Percentiles rank a stretch among this genome's conserved stretches.
These are phyloP conservation scores for Heterodera carotae DNA, from an alignment of 1,140 invertebrate genomes.

Conservation along the genomic window DNA sequence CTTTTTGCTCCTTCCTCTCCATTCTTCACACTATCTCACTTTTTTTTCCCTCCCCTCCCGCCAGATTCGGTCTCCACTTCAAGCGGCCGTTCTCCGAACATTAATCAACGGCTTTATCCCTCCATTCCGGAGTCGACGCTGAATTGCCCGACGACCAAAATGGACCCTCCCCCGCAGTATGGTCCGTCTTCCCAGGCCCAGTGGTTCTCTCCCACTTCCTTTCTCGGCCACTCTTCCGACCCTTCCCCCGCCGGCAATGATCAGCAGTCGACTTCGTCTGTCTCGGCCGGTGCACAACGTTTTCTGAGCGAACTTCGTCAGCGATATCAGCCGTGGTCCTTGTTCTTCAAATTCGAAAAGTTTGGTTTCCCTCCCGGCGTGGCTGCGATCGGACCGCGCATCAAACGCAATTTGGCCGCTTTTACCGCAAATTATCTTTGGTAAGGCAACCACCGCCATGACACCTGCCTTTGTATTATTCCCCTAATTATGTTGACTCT, in stretches of 20 bases:
- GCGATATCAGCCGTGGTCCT: slow-evolving; percentile 39
- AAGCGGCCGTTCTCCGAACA: background rate
- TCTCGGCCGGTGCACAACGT: slow-evolving; percentile 12
- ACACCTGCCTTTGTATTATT: no score
- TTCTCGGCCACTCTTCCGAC: background rate
- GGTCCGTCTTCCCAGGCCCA: background rate
- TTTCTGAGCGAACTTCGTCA: slow-evolving; percentile 29
- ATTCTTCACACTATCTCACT: background rate
- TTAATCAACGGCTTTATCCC: background rate
- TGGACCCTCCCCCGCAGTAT: slow-evolving; percentile 2
- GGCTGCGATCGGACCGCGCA: slow-evolving; percentile 28
- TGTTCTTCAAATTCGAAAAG: slow-evolving; percentile 43
- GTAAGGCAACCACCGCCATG: no score
- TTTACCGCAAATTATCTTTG: slow-evolving; percentile 51
- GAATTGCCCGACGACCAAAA: background rate
- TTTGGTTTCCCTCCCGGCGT: slow-evolving; percentile 39
- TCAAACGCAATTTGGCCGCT: slow-evolving; percentile 46
- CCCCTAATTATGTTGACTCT: no score
- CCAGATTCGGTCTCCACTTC: background rate
- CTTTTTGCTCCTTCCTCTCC: background rate
- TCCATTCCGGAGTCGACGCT: background rate
- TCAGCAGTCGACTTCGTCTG: background rate
- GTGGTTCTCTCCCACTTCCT: background rate
- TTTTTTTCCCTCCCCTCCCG: background rate
- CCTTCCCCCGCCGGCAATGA: background rate